These are phyloP conservation scores for Spilogale gracilis DNA, from an alignment of 2,113 vertebrate genomes.

Conservation along the genomic window DNA sequence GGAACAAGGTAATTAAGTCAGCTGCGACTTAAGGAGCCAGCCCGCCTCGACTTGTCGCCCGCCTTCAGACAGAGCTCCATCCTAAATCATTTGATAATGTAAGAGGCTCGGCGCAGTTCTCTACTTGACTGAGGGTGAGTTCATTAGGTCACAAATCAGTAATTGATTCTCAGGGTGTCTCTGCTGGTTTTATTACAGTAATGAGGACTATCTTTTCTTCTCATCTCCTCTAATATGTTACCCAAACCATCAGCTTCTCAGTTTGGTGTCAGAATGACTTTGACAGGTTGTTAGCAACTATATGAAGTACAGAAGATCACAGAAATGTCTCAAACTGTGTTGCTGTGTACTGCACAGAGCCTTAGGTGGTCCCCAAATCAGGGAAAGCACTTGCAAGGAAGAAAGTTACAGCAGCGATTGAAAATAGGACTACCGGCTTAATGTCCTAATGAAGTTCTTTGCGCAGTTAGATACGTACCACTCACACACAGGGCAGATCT, in stretches of 20 bases:
- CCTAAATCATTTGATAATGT: slow-evolving; percentile 89
- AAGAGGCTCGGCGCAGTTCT: slow-evolving; percentile 74
- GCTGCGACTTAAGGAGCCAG: slow-evolving; percentile 85
- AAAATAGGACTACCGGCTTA: slow-evolving; percentile 80
- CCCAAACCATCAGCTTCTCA: slow-evolving; percentile 87
- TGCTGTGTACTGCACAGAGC: slow-evolving; percentile 80
- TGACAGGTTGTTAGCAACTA: slow-evolving; percentile 90
- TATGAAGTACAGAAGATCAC: slow-evolving; percentile 88
- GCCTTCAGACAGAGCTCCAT: slow-evolving; percentile 84
- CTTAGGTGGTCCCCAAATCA: slow-evolving; percentile 83
- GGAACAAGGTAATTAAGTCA: slow-evolving; percentile 90
- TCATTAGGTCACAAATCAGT: slow-evolving; percentile 90
- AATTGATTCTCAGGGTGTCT: slow-evolving; percentile 89
- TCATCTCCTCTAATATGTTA: slow-evolving; percentile 87
- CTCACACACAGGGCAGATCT: slow-evolving; percentile 48
- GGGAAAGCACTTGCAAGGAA: slow-evolving; percentile 79
- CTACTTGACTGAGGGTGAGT: slow-evolving; percentile 86
- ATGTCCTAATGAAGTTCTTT: slow-evolving; percentile 82
- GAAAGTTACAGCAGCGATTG: slow-evolving; percentile 75
- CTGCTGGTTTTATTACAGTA: slow-evolving; percentile 90
- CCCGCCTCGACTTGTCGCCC: slow-evolving; percentile 83
- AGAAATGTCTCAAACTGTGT: slow-evolving; percentile 85
- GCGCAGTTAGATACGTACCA: slow-evolving; percentile 44
- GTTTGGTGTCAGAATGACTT: slow-evolving; percentile 88
- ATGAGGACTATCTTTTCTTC: slow-evolving; percentile 87